Percentiles rank a stretch among this genome's conserved stretches.
These are phyloP conservation scores for Sebastes minor DNA, from an alignment of 2,797 vertebrate genomes.

Conservation along the genomic window DNA sequence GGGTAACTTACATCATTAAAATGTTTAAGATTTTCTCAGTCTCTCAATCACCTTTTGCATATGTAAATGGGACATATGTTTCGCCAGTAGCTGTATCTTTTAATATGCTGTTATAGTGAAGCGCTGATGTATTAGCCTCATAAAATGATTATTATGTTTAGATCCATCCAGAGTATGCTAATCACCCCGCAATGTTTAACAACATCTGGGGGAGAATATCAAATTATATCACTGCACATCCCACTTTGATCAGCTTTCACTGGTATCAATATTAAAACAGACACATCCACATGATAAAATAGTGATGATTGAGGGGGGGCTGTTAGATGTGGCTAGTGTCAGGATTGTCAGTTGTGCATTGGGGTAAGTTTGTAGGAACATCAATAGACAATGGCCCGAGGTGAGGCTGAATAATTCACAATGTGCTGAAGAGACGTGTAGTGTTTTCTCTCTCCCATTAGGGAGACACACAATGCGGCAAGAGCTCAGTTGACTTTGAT, in stretches of 20 bases:
- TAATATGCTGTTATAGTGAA: slow-evolving; percentile 57
- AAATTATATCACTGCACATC: slow-evolving; percentile 40
- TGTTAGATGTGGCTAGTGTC: slow-evolving; percentile 49
- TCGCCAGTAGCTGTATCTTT: slow-evolving; percentile 64
- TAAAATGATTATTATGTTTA: slow-evolving; percentile 73
- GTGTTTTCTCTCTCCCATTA: slow-evolving; percentile 54
- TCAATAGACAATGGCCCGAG: slow-evolving; percentile 75
- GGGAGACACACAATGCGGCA: slow-evolving; percentile 45
- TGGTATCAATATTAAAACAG: slow-evolving; percentile 62
- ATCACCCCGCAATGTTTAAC: slow-evolving; percentile 59
- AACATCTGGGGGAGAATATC: slow-evolving; percentile 70
- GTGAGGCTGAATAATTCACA: slow-evolving; percentile 76
- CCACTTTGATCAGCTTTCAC: slow-evolving; percentile 42
- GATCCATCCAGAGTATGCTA: slow-evolving; percentile 55
- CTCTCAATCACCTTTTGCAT: slow-evolving; percentile 61
- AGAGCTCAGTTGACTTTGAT: slow-evolving; percentile 66
- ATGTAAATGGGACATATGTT: slow-evolving; percentile 77
- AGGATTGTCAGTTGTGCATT: slow-evolving; percentile 55
- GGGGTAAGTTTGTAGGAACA: slow-evolving; percentile 68
- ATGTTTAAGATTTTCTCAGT: slow-evolving; percentile 52
- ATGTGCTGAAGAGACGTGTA: slow-evolving; percentile 45
- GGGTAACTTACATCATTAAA: slow-evolving; percentile 51
- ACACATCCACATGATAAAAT: slow-evolving; percentile 65
- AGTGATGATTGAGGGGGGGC: slow-evolving; percentile 57
- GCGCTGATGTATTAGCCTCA: slow-evolving; percentile 71